A percentile compares a stretch with the other conserved stretches of the same genome.
phyloP scores from a whole-genome alignment of 1,140 invertebrate species.

The Drosophila lini region DNA sequence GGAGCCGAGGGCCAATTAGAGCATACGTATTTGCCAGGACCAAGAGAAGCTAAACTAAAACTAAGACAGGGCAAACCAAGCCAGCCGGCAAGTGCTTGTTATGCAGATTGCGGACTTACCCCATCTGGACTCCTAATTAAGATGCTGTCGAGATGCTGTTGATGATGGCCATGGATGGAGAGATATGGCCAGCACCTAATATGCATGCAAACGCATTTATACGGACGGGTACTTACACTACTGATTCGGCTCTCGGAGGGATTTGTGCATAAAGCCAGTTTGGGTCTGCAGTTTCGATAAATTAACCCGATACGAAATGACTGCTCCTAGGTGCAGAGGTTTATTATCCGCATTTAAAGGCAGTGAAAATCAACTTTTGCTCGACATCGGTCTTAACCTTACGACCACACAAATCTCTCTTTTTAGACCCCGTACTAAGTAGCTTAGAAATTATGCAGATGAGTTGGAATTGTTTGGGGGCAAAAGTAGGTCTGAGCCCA shows the following conservation, averaged over 20 bases:
- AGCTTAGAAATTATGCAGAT: slow-evolving; percentile 74
- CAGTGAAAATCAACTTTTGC: slow-evolving; percentile 20
- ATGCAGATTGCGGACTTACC: slow-evolving; percentile 60
- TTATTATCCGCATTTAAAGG: slow-evolving; percentile 24
- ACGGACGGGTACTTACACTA: slow-evolving; percentile 16
- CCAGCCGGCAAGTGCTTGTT: slow-evolving; percentile 50
- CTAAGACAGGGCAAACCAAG: slow-evolving; percentile 20
- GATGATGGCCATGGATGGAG: slow-evolving; percentile 33
- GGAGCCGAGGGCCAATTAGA: slow-evolving; percentile 46
- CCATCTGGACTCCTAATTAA: slow-evolving; percentile 73
- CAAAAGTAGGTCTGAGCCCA: slow-evolving; percentile 27
- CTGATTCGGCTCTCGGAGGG: slow-evolving; percentile 24
- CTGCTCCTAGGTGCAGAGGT: neutral
- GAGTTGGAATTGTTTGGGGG: slow-evolving; percentile 45
- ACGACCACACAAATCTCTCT: slow-evolving; percentile 17
- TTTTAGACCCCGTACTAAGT: slow-evolving; percentile 35
- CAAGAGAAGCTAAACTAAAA: slow-evolving; percentile 28
- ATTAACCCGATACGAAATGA: slow-evolving; percentile 21
- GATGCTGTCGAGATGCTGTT: slow-evolving; percentile 68
- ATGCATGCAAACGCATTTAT: slow-evolving; percentile 46
- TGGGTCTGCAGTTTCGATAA: slow-evolving; percentile 27
- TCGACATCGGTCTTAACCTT: slow-evolving; percentile 7
- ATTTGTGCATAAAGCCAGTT: neutral
- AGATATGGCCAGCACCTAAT: slow-evolving; percentile 44
- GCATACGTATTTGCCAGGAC: slow-evolving; percentile 46